phyloP scores from a whole-genome alignment of 2,113 vertebrate species.

The Silurus glanis region DNA sequence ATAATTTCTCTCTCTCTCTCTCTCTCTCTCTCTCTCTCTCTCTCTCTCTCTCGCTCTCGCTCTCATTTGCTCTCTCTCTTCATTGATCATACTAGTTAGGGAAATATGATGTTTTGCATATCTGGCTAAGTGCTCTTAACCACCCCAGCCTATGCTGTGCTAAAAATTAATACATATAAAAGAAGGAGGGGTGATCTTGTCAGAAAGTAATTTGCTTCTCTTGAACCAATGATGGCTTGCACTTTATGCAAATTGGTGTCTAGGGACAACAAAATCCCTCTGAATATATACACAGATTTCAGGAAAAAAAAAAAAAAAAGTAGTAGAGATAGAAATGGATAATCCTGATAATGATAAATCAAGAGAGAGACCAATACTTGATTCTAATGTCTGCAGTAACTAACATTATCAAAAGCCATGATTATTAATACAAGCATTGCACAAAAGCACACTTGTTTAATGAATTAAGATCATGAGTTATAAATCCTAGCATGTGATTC shows the following conservation, averaged over 20 bases:
- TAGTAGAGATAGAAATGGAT: slow-evolving; percentile 66
- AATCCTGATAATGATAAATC: slow-evolving; percentile 71
- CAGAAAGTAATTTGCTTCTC: slow-evolving; percentile 98
- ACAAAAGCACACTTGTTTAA: slow-evolving; percentile 10
- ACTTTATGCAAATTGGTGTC: slow-evolving; percentile 99
- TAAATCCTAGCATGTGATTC: background rate
- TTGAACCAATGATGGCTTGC: slow-evolving; percentile 98
- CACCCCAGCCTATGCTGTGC: slow-evolving; percentile 86
- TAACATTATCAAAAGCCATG: slow-evolving; percentile 37
- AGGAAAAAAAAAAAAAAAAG: slow-evolving; percentile 79
- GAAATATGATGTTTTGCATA: slow-evolving; percentile 92
- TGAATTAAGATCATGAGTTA: slow-evolving; percentile 17
- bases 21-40: slow-evolving; percentile 57
- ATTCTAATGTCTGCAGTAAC: slow-evolving; percentile 76
- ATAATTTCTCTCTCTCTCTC: slow-evolving; percentile 72
- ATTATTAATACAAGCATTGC: slow-evolving; percentile 18
- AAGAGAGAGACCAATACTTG: slow-evolving; percentile 81
- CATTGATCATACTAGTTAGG: slow-evolving; percentile 88
- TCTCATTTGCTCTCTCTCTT: slow-evolving; percentile 51
- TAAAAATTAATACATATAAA: slow-evolving; percentile 76
- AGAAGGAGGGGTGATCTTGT: slow-evolving; percentile 89
- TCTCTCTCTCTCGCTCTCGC: slow-evolving; percentile 19
- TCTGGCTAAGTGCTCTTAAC: slow-evolving; percentile 96
- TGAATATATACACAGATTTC: slow-evolving; percentile 98
- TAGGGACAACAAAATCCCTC: slow-evolving; percentile 98